Evolutionary conservation across 1,140 invertebrate genomes (phyloP).

Genomic region (Ips typographus): DNA sequence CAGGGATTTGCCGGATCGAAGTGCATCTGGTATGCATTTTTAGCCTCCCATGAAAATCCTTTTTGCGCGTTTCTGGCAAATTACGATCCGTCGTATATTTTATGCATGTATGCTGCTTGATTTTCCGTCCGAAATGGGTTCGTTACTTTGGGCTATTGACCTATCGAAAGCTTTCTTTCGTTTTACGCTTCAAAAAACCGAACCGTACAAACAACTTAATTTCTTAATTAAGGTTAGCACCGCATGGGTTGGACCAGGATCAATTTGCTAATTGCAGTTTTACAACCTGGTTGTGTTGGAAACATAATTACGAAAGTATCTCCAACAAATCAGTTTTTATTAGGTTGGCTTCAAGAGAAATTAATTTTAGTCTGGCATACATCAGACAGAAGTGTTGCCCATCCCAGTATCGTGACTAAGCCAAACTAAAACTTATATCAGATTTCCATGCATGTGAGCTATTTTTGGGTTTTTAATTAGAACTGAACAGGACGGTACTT

Average conservation of each 20-base stretch:
- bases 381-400: constrained; percentile 30
- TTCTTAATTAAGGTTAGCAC: not conserved
- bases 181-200: too few species aligned
- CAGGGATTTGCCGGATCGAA: constrained; percentile 25
- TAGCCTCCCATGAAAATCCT: constrained; percentile 26
- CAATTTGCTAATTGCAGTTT: constrained; percentile 26
- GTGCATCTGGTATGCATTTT: constrained; percentile 29
- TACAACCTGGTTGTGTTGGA: constrained; percentile 15
- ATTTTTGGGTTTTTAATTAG: constrained; percentile 29
- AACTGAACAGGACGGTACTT: not conserved
- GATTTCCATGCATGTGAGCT: constrained; percentile 31
- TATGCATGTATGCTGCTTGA: constrained; percentile 21
- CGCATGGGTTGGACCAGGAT: not conserved
- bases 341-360: constrained; percentile 24
- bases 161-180: not conserved
- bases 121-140: constrained; percentile 8
- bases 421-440: constrained; percentile 27
- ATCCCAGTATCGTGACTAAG: constrained; percentile 43
- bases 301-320: constrained; percentile 27
- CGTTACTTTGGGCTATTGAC: not conserved
- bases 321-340: constrained; percentile 28
- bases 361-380: constrained; percentile 28
- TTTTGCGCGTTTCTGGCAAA: constrained; percentile 22
- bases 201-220: not conserved
- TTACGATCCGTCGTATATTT: constrained; percentile 19